These are phyloP conservation scores for Oriolus oriolus DNA, from an alignment of 2,113 vertebrate genomes.

Conservation along the genomic window DNA sequence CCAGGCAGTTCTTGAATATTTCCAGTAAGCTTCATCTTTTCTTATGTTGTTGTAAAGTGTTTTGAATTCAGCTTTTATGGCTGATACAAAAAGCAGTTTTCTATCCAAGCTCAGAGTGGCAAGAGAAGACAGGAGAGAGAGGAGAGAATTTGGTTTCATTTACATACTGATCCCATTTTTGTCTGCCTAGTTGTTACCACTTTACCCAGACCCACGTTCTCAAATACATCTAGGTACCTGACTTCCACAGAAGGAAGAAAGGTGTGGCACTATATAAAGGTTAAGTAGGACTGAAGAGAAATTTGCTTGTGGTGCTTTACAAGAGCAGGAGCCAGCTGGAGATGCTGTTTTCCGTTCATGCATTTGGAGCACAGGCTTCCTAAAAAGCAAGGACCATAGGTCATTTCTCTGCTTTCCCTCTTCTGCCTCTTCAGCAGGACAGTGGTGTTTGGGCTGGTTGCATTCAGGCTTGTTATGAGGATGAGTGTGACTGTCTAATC, in stretches of 20 bases:
- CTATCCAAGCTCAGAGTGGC: background rate
- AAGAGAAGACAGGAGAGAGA: background rate
- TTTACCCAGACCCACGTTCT: background rate
- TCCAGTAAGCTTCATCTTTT: background rate
- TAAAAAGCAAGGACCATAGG: background rate
- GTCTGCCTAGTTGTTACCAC: background rate
- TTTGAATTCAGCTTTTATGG: background rate
- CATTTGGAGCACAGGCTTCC: background rate
- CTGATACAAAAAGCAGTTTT: background rate
- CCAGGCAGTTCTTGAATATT: background rate
- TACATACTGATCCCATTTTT: background rate
- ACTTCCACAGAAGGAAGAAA: background rate
- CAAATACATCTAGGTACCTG: background rate
- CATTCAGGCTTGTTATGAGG: background rate
- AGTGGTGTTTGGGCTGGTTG: background rate
- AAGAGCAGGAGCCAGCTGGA: background rate
- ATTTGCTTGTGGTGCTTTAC: background rate
- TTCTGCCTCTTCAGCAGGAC: background rate
- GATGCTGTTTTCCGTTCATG: fast-evolving
- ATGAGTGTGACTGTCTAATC: background rate
- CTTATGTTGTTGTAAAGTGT: background rate
- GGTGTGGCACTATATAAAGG: background rate
- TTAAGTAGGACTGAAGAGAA: background rate
- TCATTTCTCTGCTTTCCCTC: background rate
- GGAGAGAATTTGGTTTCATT: background rate